Conservation (phyloP, 2,888 invertebrate genomes). For the Sarcophaga caerulescens region DNA sequence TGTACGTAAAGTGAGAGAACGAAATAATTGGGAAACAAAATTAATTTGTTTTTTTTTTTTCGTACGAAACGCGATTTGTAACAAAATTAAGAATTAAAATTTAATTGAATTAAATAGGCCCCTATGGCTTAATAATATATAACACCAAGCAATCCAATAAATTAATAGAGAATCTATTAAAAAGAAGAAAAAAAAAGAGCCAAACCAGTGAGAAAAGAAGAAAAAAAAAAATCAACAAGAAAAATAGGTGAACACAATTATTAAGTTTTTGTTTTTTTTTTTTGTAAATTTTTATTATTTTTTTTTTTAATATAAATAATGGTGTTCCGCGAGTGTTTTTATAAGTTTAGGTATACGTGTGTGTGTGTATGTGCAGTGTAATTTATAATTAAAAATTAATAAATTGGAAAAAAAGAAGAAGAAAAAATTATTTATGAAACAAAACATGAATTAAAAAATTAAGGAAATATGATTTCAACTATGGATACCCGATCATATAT, state of each 20-base stretch:
- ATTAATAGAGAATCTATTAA: neutral
- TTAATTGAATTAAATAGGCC: conserved; percentile 50
- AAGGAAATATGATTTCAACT: conserved; percentile 78
- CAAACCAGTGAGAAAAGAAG: neutral
- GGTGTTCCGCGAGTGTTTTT: too few relatives aligned
- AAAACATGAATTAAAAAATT: conserved; percentile 34
- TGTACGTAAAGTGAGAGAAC: conserved; percentile 60
- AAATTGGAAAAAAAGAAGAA: conserved; percentile 50
- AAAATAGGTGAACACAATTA: conserved; percentile 32
- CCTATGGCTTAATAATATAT: neutral
- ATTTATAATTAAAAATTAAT: conserved; percentile 32
- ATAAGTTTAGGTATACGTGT: conserved; percentile 25
- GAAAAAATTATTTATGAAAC: conserved; percentile 40
- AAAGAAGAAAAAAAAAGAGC: neutral
- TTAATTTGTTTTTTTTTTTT: neutral
- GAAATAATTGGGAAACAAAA: conserved; percentile 20
- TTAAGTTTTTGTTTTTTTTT: neutral
- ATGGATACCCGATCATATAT: conserved; percentile 81
- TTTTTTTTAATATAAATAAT: too few relatives aligned
- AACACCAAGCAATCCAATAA: conserved; percentile 20
- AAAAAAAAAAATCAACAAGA: neutral
- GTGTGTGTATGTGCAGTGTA: conserved; percentile 39
- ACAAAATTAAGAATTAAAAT: conserved; percentile 62
- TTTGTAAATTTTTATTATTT: neutral
- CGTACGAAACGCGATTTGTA: conserved; percentile 59